A percentile compares a stretch with the other conserved stretches of the same genome.
Conservation (phyloP, 1,140 invertebrate genomes). For the Drosophila kurseongensis region DNA sequence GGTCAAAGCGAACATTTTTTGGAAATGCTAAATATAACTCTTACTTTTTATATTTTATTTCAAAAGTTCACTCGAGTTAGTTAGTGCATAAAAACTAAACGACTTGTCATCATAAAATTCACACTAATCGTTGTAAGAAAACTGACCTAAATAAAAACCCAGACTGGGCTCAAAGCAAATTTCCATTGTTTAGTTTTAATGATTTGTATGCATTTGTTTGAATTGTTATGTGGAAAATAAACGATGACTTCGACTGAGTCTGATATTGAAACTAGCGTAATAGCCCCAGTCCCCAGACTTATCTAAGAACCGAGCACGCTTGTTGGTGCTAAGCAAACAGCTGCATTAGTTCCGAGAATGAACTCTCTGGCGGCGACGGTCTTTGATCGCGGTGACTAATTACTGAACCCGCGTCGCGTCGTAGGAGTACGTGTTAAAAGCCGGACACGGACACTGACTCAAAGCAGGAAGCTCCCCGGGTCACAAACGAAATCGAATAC, state of each 20-base stretch:
- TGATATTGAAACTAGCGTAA: not conserved
- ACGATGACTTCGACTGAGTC: not conserved
- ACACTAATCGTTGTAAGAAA: not conserved
- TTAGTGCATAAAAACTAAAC: not conserved
- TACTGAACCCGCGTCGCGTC: conserved; percentile 5
- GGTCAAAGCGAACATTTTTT: no score
- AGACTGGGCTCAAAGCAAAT: not conserved
- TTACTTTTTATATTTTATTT: no score
- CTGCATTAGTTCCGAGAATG: conserved; percentile 42
- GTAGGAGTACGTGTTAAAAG: conserved; percentile 48
- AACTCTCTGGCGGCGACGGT: conserved; percentile 4
- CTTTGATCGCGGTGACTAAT: conserved; percentile 51
- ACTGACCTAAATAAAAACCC: not conserved
- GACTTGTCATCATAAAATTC: not conserved
- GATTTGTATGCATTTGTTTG: not conserved
- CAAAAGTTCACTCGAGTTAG: no score
- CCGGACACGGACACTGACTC: conserved; percentile 31
- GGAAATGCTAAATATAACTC: no score
- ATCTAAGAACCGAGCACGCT: conserved; percentile 32
- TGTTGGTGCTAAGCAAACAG: conserved; percentile 43
- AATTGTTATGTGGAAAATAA: not conserved
- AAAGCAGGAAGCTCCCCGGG: conserved; percentile 37
- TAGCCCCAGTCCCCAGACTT: not conserved
- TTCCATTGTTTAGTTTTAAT: not conserved
- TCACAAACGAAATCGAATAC: conserved; percentile 21